phyloP scores from a whole-genome alignment of 2,888 invertebrate genomes.

The Neocrepidodera transversa region DNA sequence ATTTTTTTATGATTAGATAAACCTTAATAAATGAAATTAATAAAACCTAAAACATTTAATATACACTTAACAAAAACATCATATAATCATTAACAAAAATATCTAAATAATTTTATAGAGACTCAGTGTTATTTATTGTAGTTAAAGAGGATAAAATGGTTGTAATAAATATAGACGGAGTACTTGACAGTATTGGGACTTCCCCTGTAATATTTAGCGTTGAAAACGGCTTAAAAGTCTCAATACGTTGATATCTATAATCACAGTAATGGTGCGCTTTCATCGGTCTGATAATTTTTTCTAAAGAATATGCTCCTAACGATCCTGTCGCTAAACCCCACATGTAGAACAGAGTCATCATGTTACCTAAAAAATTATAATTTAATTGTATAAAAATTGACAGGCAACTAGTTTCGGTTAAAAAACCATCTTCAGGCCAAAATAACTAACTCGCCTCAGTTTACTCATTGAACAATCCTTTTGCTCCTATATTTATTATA shows the following conservation, averaged over 20 bases:
- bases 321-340: constrained; percentile 86
- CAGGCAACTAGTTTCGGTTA: no score
- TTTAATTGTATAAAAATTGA: no score
- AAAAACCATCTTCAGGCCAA: no score
- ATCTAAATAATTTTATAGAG: constrained; percentile 20
- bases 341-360: constrained; percentile 92
- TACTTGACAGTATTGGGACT: neutral
- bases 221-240: neutral
- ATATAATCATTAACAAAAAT: constrained; percentile 25
- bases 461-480: no score
- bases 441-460: no score
- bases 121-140: constrained; percentile 34
- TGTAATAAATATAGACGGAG: constrained; percentile 31
- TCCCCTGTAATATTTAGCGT: neutral
- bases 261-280: constrained; percentile 50
- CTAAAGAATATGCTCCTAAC: constrained; percentile 80
- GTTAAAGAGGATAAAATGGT: constrained; percentile 35
- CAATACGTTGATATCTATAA: constrained; percentile 13
- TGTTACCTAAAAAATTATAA: constrained; percentile 73
- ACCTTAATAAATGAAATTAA: neutral
- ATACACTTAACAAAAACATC: constrained; percentile 12
- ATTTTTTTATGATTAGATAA: no score
- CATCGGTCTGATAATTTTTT: constrained; percentile 56
- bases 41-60: constrained; percentile 18
- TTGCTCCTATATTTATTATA: no score